Percentiles rank a stretch among this genome's conserved stretches.
These are phyloP conservation scores for Nyctereutes procyonoides DNA, from an alignment of 2,113 vertebrate genomes.

Conservation along the genomic window DNA sequence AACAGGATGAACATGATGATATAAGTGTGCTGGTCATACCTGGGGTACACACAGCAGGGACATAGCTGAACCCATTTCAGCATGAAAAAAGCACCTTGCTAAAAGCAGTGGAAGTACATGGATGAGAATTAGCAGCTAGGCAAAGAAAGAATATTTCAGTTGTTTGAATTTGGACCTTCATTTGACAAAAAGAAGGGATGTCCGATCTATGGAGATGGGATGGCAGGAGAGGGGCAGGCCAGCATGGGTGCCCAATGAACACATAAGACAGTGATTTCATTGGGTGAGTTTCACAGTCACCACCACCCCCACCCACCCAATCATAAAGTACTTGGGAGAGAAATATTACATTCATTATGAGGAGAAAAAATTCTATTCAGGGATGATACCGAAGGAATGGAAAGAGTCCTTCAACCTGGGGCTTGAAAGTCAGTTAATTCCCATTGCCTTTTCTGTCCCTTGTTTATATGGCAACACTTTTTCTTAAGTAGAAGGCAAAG, in stretches of 20 bases:
- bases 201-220: neutral
- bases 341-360: neutral
- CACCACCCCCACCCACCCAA: neutral
- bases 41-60: neutral
- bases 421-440: neutral
- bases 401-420: neutral
- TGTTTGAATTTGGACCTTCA: neutral
- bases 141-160: neutral
- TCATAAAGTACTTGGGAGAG: neutral
- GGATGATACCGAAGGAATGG: neutral
- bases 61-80: neutral
- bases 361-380: neutral
- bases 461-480: slow-evolving; percentile 43
- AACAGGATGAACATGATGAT: neutral
- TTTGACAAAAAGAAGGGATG: neutral
- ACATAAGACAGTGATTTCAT: neutral
- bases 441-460: neutral
- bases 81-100: neutral
- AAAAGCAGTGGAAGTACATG: neutral
- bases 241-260: neutral
- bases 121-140: neutral
- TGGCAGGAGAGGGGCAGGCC: neutral
- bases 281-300: neutral
- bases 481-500: slow-evolving; percentile 43
- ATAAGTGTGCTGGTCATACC: neutral